phyloP scores from a whole-genome alignment of 2,113 vertebrate genomes.

The Patagioenas fasciata region DNA sequence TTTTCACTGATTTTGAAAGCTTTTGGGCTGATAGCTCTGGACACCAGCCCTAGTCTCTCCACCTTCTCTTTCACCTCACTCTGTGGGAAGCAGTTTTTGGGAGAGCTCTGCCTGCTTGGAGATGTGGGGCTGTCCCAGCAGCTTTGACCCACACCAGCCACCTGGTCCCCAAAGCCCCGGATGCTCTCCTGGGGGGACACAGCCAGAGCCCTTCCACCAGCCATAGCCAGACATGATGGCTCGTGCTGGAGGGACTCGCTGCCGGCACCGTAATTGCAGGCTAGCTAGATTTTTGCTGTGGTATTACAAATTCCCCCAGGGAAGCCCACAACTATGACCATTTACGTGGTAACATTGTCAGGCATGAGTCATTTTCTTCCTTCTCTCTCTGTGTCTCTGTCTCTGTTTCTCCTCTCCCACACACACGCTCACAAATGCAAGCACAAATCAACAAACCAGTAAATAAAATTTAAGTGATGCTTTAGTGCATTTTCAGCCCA shows the following conservation, averaged over 20 bases:
- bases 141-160: background rate
- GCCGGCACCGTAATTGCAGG: slow-evolving; percentile 31
- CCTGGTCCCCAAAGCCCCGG: background rate
- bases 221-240: slow-evolving; percentile 44
- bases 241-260: slow-evolving; percentile 1
- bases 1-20: background rate
- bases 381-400: background rate
- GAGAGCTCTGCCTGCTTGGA: background rate
- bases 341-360: slow-evolving; percentile 40
- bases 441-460: background rate
- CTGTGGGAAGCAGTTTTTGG: background rate
- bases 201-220: background rate
- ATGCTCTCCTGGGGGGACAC: background rate
- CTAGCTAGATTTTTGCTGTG: slow-evolving; percentile 42
- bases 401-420: background rate
- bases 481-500: background rate
- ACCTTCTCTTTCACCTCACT: background rate
- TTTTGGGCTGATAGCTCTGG: too few species aligned
- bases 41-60: background rate
- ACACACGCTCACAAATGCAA: background rate
- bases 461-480: slow-evolving; percentile 23
- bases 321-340: slow-evolving; percentile 31
- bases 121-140: background rate
- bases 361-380: slow-evolving; percentile 54
- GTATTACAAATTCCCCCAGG: slow-evolving; percentile 38